Evolutionary conservation across 1,140 invertebrate genomes (phyloP).

Genomic region (Drosophila neocordata): DNA sequence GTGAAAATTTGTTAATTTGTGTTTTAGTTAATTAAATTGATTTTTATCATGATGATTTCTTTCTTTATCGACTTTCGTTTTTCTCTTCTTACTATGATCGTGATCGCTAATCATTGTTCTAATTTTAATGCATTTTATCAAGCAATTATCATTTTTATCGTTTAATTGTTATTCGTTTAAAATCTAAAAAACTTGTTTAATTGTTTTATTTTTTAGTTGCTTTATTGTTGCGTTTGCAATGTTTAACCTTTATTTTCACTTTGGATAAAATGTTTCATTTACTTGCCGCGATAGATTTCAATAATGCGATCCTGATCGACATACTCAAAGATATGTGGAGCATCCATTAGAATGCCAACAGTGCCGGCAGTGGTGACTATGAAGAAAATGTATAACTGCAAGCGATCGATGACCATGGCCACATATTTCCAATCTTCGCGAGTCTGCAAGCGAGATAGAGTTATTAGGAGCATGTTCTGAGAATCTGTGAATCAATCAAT

Average conservation of each 20-base stretch:
- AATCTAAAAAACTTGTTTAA: constrained; percentile 73
- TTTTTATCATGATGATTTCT: neutral
- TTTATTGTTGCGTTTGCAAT: constrained; percentile 80
- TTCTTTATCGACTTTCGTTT: constrained; percentile 30
- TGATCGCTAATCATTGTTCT: constrained; percentile 7
- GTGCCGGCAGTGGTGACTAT: constrained; percentile 97
- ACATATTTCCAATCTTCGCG: constrained; percentile 99
- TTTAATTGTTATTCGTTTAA: constrained; percentile 52
- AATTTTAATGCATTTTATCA: constrained; percentile 15
- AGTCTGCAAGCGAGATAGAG: constrained; percentile 87
- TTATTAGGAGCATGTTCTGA: neutral
- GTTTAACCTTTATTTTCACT: constrained; percentile 68
- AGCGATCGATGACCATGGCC: constrained; percentile 98
- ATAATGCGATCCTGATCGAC: constrained; percentile 98
- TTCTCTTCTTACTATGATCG: constrained; percentile 1
- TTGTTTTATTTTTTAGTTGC: constrained; percentile 55
- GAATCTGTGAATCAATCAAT: neutral
- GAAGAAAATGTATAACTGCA: constrained; percentile 98
- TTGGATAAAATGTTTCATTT: constrained; percentile 74
- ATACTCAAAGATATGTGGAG: constrained; percentile 99
- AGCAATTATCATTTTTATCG: constrained; percentile 48
- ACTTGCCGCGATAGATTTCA: constrained; percentile 96
- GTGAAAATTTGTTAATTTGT: constrained; percentile 22
- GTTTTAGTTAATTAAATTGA: constrained; percentile 24
- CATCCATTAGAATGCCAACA: constrained; percentile 98